Evolutionary conservation across 2,113 vertebrate species (phyloP), one percentile per base, ranked within the genome.

Genomic region (zebrafish (Danio rerio)): DNA sequence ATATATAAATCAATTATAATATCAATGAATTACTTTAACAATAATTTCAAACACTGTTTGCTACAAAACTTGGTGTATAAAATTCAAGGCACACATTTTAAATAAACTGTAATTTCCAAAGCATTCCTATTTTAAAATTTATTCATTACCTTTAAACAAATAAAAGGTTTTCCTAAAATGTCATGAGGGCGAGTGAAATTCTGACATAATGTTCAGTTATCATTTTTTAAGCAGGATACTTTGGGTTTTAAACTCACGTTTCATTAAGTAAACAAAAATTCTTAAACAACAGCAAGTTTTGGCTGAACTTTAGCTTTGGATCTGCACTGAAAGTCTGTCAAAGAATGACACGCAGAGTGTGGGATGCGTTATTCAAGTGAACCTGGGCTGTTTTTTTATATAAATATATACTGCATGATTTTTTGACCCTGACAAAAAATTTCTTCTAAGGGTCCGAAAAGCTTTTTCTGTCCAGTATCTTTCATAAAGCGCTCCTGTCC

Each of bases 331-430:
- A 13, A 68, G 31, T 43, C 65, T 47, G 11, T 47, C 16, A 47
- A 47, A 68, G 42, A 68, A 45, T 68, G 15, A 12, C 47, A 31
- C 6, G 8, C 12, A 40, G 50, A 56, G 31, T 43, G 31, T 5
- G 15, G 71, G 21, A 74, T 18, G 52, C 13, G 55, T 43, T 74
- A 58, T 74, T 74, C 71, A 40, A 42, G 0, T 73, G 52, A 56
- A 56, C 5, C 50, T 56, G 52, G 40, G 52, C 49, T 74, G 21
- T 13, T 15, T 43, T 74, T 11, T 43, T 56, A 58, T 21, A 11
- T 31, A 31, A 31, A 31, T 31, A 31, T 31, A 31, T 31, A 31
- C 31, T 3, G 8, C 9, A 52, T 18, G 1, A 66, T 78, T 21
- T 21, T 78, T 65, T 50, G 16, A 53, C 9, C 31, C 15, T n/a